phyloP scores from a whole-genome alignment of 1,140 invertebrate species.

The Phymastichus coffea region DNA sequence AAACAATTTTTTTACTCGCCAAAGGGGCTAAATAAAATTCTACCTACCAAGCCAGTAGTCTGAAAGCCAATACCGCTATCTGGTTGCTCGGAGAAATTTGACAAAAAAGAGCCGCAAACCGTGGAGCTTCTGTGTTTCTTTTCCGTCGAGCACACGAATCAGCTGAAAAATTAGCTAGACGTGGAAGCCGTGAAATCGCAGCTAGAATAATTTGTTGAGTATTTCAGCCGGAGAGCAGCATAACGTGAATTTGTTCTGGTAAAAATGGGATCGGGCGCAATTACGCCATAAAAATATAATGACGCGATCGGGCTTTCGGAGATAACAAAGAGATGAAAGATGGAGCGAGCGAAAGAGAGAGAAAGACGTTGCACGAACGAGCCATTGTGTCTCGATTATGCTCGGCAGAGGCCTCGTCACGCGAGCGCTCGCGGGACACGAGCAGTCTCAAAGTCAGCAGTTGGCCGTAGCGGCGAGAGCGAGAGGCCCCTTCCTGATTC shows the following conservation, averaged over 20 bases:
- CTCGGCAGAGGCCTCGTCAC: conserved; percentile 15
- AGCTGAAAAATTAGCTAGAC: too few relatives aligned
- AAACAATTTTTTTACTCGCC: neutral
- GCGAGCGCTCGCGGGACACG: neutral
- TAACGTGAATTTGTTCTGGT: too few relatives aligned
- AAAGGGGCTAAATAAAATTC: neutral
- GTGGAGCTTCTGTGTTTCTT: too few relatives aligned
- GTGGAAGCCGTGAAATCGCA: too few relatives aligned
- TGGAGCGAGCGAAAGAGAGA: neutral
- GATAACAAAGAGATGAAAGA: conserved; percentile 3
- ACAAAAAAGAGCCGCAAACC: too few relatives aligned
- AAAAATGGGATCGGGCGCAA: too few relatives aligned
- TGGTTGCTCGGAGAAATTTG: neutral
- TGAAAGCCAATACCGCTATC: neutral
- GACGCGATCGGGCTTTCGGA: neutral
- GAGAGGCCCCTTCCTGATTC: too few relatives aligned
- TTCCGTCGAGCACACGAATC: too few relatives aligned
- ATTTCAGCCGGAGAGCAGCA: too few relatives aligned
- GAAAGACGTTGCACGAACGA: conserved; percentile 21
- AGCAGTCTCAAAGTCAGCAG: conserved; percentile 6
- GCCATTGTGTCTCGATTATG: conserved; percentile 28
- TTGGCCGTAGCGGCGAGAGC: too few relatives aligned
- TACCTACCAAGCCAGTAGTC: neutral
- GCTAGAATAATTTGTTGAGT: too few relatives aligned
- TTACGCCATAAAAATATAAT: conserved; percentile 4